Conservation (phyloP, 2,113 vertebrate species). For the Gymnorhina tibicen region DNA sequence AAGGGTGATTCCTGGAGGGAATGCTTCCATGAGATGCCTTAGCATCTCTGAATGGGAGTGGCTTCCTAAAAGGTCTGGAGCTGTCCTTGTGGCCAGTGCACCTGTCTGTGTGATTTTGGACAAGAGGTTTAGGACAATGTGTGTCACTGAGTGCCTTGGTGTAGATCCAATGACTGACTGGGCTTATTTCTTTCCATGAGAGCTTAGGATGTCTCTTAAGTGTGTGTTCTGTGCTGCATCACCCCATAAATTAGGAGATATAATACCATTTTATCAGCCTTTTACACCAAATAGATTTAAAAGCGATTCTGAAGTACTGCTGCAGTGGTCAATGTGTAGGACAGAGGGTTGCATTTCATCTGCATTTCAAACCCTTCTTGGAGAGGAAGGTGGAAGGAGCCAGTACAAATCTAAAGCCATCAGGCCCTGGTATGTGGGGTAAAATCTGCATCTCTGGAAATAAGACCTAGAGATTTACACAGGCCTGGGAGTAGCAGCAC, state of each 20-base stretch:
- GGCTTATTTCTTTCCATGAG: background rate
- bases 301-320: background rate
- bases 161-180: background rate
- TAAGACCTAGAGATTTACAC: background rate
- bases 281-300: background rate
- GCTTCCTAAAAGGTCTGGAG: background rate
- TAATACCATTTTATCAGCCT: background rate
- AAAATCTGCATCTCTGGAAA: background rate
- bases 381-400: background rate
- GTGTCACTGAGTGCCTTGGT: background rate
- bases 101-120: background rate
- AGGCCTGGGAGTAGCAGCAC: background rate
- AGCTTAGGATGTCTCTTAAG: background rate
- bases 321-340: rapidly evolving
- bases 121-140: background rate
- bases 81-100: background rate
- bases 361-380: background rate
- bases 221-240: background rate
- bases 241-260: background rate
- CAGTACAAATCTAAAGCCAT: background rate
- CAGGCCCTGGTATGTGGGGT: background rate
- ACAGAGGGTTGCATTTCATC: background rate
- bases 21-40: background rate
- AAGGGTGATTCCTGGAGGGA: background rate
- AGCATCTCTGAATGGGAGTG: background rate